Evolutionary conservation across 2,888 invertebrate genomes (phyloP).

Genomic region (Trichopoda pennipes): DNA sequence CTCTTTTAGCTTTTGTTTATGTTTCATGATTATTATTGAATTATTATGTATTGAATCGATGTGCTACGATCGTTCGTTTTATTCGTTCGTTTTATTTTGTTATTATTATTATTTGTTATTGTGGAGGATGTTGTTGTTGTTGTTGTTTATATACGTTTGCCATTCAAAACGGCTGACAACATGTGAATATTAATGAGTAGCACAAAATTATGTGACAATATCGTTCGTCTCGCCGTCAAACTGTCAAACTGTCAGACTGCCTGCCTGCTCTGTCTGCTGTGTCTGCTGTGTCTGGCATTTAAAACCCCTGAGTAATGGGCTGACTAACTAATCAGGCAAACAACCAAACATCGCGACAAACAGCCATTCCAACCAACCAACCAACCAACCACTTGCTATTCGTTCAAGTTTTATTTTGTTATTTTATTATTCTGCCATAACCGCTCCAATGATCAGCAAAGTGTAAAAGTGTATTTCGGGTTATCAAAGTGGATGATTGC

Average conservation of each 20-base stretch:
- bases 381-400: constrained; percentile 50
- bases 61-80: constrained; percentile 31
- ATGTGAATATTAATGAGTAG: constrained; percentile 78
- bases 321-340: constrained; percentile 18
- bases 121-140: too few species aligned
- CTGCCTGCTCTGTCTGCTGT: too few species aligned
- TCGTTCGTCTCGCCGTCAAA: constrained; percentile 58
- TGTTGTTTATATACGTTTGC: constrained; percentile 61
- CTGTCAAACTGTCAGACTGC: constrained; percentile 30
- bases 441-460: constrained; percentile 41
- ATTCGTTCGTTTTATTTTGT: too few species aligned
- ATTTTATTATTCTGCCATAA: neutral
- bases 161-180: constrained; percentile 73
- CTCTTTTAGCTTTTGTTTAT: neutral
- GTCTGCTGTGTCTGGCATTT: constrained; percentile 6
- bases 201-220: constrained; percentile 71
- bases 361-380: constrained; percentile 25
- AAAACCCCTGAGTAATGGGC: neutral
- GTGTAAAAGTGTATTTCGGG: constrained; percentile 58
- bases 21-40: constrained; percentile 35
- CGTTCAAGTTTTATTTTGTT: constrained; percentile 3
- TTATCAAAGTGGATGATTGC: constrained; percentile 63
- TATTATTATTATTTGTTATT: too few species aligned
- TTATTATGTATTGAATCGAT: constrained; percentile 48
- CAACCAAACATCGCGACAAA: constrained; percentile 8